A percentile compares a stretch with the other conserved stretches of the same genome.
phyloP scores from a whole-genome alignment of 2,113 vertebrate species.

The Ranitomeya imitator region DNA sequence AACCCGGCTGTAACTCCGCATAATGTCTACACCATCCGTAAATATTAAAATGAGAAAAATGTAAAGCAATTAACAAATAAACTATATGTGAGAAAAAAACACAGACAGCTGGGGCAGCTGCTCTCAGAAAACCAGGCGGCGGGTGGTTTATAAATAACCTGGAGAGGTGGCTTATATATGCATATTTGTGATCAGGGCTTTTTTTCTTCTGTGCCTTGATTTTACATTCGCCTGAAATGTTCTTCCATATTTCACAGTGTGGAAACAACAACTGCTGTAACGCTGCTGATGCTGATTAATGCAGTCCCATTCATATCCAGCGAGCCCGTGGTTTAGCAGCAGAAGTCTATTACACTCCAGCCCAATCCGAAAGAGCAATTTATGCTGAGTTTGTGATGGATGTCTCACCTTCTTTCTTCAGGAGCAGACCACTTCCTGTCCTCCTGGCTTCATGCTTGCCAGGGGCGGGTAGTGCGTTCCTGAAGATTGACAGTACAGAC shows the following conservation, averaged over 20 bases:
- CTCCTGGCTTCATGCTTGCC: too few species aligned
- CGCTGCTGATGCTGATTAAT: conserved; percentile 10
- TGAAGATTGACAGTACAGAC: too few species aligned
- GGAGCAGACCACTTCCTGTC: too few species aligned
- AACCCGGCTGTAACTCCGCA: conserved; percentile 1
- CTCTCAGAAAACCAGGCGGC: conserved; percentile 11
- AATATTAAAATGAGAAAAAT: conserved; percentile 25
- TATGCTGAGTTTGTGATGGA: not conserved
- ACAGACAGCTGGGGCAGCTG: conserved; percentile 50
- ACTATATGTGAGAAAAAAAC: conserved; percentile 40
- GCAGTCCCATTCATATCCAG: conserved; percentile 18
- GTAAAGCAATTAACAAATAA: conserved; percentile 42
- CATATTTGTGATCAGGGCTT: conserved; percentile 15
- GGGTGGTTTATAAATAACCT: conserved; percentile 41
- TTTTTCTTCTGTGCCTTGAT: not conserved
- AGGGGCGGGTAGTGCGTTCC: too few species aligned
- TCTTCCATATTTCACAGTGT: conserved; percentile 8
- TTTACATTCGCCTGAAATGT: not conserved
- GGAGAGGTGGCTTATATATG: conserved; percentile 17
- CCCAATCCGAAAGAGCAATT: not conserved
- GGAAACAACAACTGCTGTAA: conserved; percentile 12
- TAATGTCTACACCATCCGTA: not conserved
- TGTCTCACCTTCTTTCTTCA: not conserved
- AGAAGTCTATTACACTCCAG: not conserved
- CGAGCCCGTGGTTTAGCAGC: not conserved